A percentile compares a stretch with the other conserved stretches of the same genome.
phyloP scores from a whole-genome alignment of 2,113 vertebrate species.

The Sinocyclocheilus rhinocerous region DNA sequence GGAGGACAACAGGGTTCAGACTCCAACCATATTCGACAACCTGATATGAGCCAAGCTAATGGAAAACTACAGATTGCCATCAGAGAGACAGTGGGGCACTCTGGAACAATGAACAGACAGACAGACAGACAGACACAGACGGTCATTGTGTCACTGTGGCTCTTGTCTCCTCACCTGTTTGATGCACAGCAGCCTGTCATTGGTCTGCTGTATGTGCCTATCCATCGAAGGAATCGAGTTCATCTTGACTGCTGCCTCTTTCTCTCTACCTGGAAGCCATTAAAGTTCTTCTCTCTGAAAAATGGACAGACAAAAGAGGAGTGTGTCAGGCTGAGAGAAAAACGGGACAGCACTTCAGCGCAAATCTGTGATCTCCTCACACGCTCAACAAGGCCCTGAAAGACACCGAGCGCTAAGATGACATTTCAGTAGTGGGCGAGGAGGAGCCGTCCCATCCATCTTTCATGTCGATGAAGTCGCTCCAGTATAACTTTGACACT shows the following conservation, averaged over 20 bases:
- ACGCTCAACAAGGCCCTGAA: slow-evolving; percentile 48
- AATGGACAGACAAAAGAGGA: slow-evolving; percentile 58
- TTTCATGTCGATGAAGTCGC: neutral
- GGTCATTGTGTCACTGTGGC: neutral
- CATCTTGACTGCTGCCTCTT: slow-evolving; percentile 89
- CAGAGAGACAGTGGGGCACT: neutral
- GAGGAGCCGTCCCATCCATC: slow-evolving; percentile 15
- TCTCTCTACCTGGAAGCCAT: slow-evolving; percentile 98
- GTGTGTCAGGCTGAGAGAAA: slow-evolving; percentile 53
- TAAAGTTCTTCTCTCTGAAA: slow-evolving; percentile 87
- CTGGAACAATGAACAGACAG: neutral
- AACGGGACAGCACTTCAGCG: slow-evolving; percentile 62
- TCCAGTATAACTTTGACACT: neutral
- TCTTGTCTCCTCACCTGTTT: slow-evolving; percentile 86
- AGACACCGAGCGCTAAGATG: slow-evolving; percentile 40
- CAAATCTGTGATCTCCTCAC: slow-evolving; percentile 44
- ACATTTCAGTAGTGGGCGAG: neutral
- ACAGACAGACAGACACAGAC: slow-evolving; percentile 6
- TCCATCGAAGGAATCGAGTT: slow-evolving; percentile 96
- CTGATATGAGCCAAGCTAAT: slow-evolving; percentile 71
- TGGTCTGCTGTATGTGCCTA: slow-evolving; percentile 99
- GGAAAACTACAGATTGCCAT: slow-evolving; percentile 71
- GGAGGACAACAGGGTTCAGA: neutral
- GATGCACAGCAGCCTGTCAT: slow-evolving; percentile 98
- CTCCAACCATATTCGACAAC: slow-evolving; percentile 60